These are phyloP conservation scores for Zygogramma bicolorata DNA, from an alignment of 2,888 invertebrate species.

Conservation along the genomic window DNA sequence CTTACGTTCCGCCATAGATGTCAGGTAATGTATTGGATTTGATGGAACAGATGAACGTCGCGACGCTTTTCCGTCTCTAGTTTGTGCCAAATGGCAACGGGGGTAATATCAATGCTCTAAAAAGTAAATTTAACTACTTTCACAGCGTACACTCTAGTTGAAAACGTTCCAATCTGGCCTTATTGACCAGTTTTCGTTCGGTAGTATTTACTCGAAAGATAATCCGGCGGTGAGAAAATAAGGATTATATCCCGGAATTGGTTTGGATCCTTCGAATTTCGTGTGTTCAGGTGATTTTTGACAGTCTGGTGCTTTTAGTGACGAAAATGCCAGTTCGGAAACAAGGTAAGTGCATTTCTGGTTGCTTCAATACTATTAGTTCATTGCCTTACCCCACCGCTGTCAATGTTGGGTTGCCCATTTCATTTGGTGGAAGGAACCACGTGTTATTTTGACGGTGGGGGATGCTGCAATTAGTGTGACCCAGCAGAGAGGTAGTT, in stretches of 20 bases:
- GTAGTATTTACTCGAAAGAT: constrained; percentile 36
- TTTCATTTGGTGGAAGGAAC: constrained; percentile 41
- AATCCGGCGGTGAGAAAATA: constrained; percentile 17
- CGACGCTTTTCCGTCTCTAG: constrained; percentile 41
- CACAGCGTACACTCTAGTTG: not conserved
- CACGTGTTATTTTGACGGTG: constrained; percentile 22
- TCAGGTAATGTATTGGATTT: not conserved
- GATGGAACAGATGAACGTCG: constrained; percentile 32
- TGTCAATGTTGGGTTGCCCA: constrained; percentile 7
- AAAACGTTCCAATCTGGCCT: not conserved
- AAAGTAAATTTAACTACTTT: constrained; percentile 26
- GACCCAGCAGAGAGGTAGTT: not conserved
- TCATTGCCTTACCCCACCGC: constrained; percentile 49
- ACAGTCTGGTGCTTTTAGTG: constrained; percentile 30
- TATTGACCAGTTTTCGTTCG: constrained; percentile 17
- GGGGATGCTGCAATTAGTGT: not conserved
- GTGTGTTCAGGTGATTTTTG: constrained; percentile 42
- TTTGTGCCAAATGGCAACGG: constrained; percentile 43
- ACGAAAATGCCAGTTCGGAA: constrained; percentile 79
- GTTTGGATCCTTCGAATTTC: constrained; percentile 20
- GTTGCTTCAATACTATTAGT: constrained; percentile 58
- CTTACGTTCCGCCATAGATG: too few species aligned
- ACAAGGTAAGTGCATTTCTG: constrained; percentile 72
- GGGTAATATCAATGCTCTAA: constrained; percentile 35
- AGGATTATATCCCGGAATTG: not conserved